Evolutionary conservation across 2,888 invertebrate species (phyloP), one percentile per base, ranked within the genome.

Genomic region (Molorchus minor): DNA sequence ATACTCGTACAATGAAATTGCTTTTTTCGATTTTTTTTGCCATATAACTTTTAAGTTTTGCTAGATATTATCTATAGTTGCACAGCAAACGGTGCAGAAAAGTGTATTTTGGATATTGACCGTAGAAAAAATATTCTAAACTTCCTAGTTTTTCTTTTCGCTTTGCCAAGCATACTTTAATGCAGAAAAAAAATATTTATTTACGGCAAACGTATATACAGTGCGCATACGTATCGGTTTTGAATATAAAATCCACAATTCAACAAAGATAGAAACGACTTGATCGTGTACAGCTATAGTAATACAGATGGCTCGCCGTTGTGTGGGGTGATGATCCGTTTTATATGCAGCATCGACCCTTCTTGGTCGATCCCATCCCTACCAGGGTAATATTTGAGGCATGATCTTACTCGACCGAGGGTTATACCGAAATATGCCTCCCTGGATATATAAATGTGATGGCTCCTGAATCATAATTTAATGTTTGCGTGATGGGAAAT

Each of bases 381-480:
- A 70, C 68, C 70, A 67, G 64, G 61, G 69, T 67, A 62, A 69
- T 72, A 71, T 72, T 74, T 70, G 69, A 69, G 57, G 66, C 66
- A 59, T 61, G 62, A 65, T 65, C 65, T 58, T 61, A 62, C 61
- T 69, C 53, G 59, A 66, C 63, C 65, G 64, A 63, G 72, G 71
- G 72, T 67, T 44, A 46, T 36, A 38, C 46, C 33, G 58, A 53
- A 45, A 56, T 52, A 63, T 62, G 59, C 70, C 68, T 70, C 69
- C 67, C 59, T 59, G 68, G 69, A 74, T 72, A 75, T 71, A 75
- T 71, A 73, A 73, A 74, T 74, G 74, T 74, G 73, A 75, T 75
- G 71, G 72, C 62, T 71, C 71, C 74, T 74, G 75, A 75, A 76
- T 75, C 75, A 74, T 76, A 75, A 75, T 74, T 70, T 69, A 54